phyloP scores from a whole-genome alignment of 2,888 invertebrate species.

The Selenia dentaria region DNA sequence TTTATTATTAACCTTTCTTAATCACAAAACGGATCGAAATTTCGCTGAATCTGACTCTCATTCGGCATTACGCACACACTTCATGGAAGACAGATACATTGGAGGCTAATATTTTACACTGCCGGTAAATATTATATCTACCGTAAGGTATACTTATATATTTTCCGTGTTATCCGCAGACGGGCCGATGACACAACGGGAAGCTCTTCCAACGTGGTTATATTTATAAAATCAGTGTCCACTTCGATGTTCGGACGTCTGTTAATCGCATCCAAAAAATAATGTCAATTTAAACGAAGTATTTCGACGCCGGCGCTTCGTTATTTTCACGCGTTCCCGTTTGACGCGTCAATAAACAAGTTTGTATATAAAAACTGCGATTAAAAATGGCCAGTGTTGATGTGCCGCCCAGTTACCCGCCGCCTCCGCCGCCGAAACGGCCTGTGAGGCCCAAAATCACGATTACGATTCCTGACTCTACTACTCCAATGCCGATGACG shows the following conservation, averaged over 20 bases:
- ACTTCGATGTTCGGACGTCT: constrained; percentile 65
- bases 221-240: constrained; percentile 81
- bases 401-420: constrained; percentile 60
- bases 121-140: neutral
- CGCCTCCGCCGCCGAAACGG: constrained; percentile 67
- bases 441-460: constrained; percentile 75
- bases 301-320: constrained; percentile 61
- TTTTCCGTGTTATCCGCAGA: constrained; percentile 21
- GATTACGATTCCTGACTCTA: constrained; percentile 70
- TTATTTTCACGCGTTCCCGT: constrained; percentile 13
- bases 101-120: constrained; percentile 4
- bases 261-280: constrained; percentile 42
- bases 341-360: constrained; percentile 37
- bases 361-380: constrained; percentile 21
- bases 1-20: neutral
- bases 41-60: constrained; percentile 16
- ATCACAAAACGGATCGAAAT: constrained; percentile 2
- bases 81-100: constrained; percentile 29
- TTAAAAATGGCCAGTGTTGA: constrained; percentile 56
- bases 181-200: constrained; percentile 66
- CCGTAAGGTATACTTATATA: neutral
- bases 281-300: constrained; percentile 46
- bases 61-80: constrained; percentile 22
- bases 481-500: constrained; percentile 42
- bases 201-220: constrained; percentile 56